Evolutionary conservation across 2,797 vertebrate species (phyloP), one percentile per base, ranked within the genome.

Genomic region (Trematomus bernacchii): DNA sequence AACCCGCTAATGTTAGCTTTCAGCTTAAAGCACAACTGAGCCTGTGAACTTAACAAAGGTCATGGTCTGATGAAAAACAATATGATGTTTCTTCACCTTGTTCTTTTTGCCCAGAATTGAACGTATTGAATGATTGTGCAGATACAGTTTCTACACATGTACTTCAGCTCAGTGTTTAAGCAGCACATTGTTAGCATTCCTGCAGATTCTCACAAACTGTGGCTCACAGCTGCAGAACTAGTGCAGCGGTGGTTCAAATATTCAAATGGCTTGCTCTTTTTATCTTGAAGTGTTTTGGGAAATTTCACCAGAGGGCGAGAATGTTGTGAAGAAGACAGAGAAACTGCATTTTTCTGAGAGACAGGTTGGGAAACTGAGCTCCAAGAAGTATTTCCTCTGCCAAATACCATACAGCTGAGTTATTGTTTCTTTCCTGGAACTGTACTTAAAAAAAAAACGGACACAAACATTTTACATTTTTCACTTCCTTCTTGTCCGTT

Each of bases 121-220:
- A n/a, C 27, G 2, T 47, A 2, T 12, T 3, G 33, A 33, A 18
- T 67, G 48, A 13, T 66, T 66, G 50, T 43, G 55, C 44, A 46
- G 43, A 57, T 61, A 18, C 52, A 19, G 30, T 40, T 48, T 64
- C 71, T 47, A 11, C 70, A 55, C 67, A 65, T 85, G 65, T 19
- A 14, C 65, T 76, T 79, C 60, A 70, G 71, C 71, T 52, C 3
- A 70, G 64, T 37, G 70, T 67, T 57, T 30, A 60, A 68, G 64
- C 73, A 57, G 77, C 57, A n/a, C 79, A 78, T 87, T 71, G 74
- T 78, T 82, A 3, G 48, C 54, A 89, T 89, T 87, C 85, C 81
- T 55, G 74, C 44, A 23, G 67, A 47, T 46, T 18, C 44, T 72
- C 23, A 37, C 54, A 18, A 27, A 9, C 57, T 47, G 27, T 3